A percentile compares a stretch with the other conserved stretches of the same genome.
Conservation (phyloP, 2,888 invertebrate species). For the Embidobia sp. region DNA sequence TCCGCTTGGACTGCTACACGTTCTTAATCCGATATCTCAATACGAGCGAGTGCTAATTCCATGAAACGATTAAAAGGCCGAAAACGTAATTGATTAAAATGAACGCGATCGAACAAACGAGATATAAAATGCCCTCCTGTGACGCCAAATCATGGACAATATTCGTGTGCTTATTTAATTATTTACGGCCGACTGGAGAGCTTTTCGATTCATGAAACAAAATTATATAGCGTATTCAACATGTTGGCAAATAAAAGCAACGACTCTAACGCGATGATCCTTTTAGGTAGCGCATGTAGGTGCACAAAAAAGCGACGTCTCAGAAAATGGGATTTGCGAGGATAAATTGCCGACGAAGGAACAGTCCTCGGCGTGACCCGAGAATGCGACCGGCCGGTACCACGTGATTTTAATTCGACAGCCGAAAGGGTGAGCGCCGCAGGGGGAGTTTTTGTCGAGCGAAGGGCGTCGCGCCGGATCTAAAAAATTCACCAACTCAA, state of each 20-base stretch:
- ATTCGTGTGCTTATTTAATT: conserved; percentile 59
- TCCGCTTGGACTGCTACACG: background rate
- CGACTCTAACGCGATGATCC: conserved; percentile 37
- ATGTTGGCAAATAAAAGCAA: conserved; percentile 55
- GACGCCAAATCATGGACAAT: conserved; percentile 30
- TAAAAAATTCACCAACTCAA: conserved; percentile 69
- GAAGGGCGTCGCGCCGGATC: conserved; percentile 27
- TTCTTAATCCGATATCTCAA: conserved; percentile 24
- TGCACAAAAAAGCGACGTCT: conserved; percentile 50
- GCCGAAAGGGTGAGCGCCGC: conserved; percentile 4
- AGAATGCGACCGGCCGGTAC: background rate
- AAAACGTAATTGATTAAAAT: conserved; percentile 44
- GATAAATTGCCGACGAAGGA: conserved; percentile 23
- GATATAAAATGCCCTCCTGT: conserved; percentile 12
- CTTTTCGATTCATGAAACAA: conserved; percentile 44
- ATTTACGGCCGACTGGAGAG: conserved; percentile 24
- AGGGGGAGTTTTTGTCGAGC: conserved; percentile 48
- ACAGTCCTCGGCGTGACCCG: no score
- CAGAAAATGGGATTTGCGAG: conserved; percentile 54
- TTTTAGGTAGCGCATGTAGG: conserved; percentile 41
- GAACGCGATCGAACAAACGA: conserved; percentile 33
- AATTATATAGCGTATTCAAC: conserved; percentile 37
- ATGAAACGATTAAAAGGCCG: conserved; percentile 13
- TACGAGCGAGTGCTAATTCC: conserved; percentile 11
- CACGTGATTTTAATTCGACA: conserved; percentile 40